Evolutionary conservation across 2,888 invertebrate species (phyloP).

Genomic region (Diabrotica balteata): DNA sequence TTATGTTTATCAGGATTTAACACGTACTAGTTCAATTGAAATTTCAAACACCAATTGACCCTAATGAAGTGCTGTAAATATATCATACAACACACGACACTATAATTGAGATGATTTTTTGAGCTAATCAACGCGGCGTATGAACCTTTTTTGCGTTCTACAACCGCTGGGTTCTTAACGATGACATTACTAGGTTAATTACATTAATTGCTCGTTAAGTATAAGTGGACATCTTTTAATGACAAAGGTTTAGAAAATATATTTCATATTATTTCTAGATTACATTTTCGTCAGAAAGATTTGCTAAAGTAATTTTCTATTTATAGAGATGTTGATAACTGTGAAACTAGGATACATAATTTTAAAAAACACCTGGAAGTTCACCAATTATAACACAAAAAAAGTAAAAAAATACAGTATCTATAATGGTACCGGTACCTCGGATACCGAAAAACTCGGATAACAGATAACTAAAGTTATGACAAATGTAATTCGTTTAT

Average conservation of each 20-base stretch:
- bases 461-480: too few relatives aligned
- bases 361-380: too few relatives aligned
- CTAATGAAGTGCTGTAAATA: conserved; percentile 29
- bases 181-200: conserved; percentile 27
- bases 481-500: too few relatives aligned
- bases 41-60: conserved; percentile 31
- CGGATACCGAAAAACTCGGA: too few relatives aligned
- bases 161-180: conserved; percentile 13
- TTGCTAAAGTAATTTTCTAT: too few relatives aligned
- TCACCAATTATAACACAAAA: too few relatives aligned
- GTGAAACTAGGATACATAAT: too few relatives aligned
- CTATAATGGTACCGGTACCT: too few relatives aligned
- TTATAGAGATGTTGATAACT: too few relatives aligned
- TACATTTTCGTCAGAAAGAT: too few relatives aligned
- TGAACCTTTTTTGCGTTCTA: conserved; percentile 24
- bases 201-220: conserved; percentile 17
- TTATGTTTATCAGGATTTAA: conserved; percentile 19
- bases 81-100: conserved; percentile 29
- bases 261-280: too few relatives aligned
- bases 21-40: conserved; percentile 24
- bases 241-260: not conserved
- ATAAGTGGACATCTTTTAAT: conserved; percentile 2
- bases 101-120: conserved; percentile 29
- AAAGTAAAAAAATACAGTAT: too few relatives aligned
- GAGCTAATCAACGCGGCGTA: conserved; percentile 20